A percentile compares a stretch with the other conserved stretches of the same genome.
These are phyloP conservation scores for Grammomys dolichurus DNA, from an alignment of 2,113 vertebrate genomes.

Conservation along the genomic window DNA sequence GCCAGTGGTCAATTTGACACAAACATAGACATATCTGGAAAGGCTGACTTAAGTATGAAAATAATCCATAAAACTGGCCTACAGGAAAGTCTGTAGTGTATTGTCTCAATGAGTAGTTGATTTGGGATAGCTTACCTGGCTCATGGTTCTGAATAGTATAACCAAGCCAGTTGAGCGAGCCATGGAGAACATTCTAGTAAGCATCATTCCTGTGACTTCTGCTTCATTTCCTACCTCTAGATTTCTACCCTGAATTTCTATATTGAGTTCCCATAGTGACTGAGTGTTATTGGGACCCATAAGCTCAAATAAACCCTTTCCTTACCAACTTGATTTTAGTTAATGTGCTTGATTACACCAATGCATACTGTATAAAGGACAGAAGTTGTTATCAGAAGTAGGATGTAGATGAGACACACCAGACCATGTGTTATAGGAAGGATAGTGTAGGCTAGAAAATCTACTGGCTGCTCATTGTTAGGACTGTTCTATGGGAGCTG, in stretches of 20 bases:
- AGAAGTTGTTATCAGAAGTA: background rate
- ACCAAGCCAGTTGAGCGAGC: background rate
- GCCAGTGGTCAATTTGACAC: background rate
- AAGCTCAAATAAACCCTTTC: background rate
- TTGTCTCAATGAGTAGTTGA: background rate
- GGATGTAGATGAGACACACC: background rate
- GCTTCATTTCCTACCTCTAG: background rate
- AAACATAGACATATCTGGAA: background rate
- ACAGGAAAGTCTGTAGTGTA: background rate
- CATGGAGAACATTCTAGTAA: background rate
- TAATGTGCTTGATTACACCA: background rate
- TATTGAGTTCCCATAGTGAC: no score
- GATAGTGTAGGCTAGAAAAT: background rate
- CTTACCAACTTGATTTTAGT: background rate
- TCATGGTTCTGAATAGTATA: background rate
- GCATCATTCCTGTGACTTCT: background rate
- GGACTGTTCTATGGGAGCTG: background rate
- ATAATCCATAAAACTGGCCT: background rate
- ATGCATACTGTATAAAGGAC: background rate
- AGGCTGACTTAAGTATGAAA: background rate
- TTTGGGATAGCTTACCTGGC: background rate
- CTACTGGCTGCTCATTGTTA: background rate
- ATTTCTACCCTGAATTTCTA: no score
- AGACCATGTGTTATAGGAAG: background rate
- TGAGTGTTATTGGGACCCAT: background rate